Evolutionary conservation across 2,888 invertebrate species (phyloP).

Genomic region (Cryptophagus acutangulus): DNA sequence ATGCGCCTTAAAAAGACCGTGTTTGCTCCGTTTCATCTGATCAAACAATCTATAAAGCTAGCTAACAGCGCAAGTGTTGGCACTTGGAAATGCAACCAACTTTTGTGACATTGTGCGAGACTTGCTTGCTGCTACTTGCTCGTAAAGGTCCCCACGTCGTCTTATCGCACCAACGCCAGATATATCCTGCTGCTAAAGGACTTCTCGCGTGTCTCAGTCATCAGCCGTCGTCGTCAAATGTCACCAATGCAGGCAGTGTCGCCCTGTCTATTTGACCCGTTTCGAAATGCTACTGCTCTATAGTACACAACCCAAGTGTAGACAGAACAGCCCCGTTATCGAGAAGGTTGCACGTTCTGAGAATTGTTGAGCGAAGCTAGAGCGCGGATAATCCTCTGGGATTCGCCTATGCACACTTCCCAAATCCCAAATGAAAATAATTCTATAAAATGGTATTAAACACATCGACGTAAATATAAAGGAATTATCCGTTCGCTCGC

Average conservation of each 20-base stretch:
- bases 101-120: background rate
- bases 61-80: conserved; percentile 2
- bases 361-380: conserved; percentile 7
- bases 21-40: conserved; percentile 4
- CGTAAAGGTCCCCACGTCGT: conserved; percentile 5
- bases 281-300: conserved; percentile 7
- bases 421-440: conserved; percentile 6
- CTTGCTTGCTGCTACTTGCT: background rate
- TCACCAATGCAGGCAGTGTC: conserved; percentile 1
- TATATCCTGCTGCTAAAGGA: no score
- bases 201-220: background rate
- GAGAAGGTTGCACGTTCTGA: conserved; percentile 9
- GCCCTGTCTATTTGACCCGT: conserved; percentile 2
- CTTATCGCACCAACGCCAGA: conserved; percentile 5
- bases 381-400: conserved; percentile 8
- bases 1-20: conserved; percentile 2
- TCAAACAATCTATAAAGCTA: conserved; percentile 5
- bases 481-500: no score
- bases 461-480: conserved; percentile 6
- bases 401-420: conserved; percentile 6
- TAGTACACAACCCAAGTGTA: background rate
- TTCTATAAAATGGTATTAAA: conserved; percentile 8
- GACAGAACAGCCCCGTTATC: conserved; percentile 3
- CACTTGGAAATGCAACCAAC: background rate
- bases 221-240: conserved; percentile 4